Conservation (phyloP, 2,888 invertebrate genomes). For the Mimumesa dahlbomi region DNA sequence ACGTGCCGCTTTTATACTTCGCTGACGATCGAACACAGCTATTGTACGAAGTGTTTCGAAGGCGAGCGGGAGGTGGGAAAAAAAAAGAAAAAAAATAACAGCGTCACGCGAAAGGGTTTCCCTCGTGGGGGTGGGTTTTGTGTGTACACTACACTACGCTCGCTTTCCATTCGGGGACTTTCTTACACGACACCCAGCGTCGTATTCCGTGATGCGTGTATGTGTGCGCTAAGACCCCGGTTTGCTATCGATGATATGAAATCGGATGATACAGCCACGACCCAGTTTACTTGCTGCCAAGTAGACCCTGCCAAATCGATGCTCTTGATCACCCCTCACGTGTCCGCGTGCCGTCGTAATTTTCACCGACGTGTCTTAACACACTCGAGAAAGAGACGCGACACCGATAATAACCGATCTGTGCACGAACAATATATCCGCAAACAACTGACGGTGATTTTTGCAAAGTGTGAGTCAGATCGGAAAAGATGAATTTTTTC, state of each 20-base stretch:
- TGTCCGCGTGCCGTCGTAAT: conserved; percentile 31
- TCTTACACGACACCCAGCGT: conserved; percentile 7
- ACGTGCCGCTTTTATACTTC: background rate
- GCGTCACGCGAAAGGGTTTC: no score
- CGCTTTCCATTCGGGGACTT: conserved; percentile 34
- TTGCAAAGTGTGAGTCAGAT: no score
- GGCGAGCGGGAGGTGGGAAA: background rate
- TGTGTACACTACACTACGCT: background rate
- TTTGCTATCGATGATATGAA: conserved; percentile 34
- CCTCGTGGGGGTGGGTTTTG: no score
- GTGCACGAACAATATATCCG: no score
- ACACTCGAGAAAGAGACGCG: no score
- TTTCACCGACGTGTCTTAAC: conserved; percentile 10
- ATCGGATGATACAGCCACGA: conserved; percentile 43
- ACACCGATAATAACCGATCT: no score
- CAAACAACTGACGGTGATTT: no score
- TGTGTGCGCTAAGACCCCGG: background rate
- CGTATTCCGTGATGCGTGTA: conserved; percentile 12
- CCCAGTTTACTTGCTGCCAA: conserved; percentile 46
- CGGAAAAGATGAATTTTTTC: no score
- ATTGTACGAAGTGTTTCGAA: background rate
- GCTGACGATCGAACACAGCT: no score
- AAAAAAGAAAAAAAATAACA: no score
- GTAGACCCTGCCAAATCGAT: conserved; percentile 52
- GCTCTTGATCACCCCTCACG: conserved; percentile 34